phyloP scores from a whole-genome alignment of 2,113 vertebrate genomes.

The Takifugu bimaculatus region DNA sequence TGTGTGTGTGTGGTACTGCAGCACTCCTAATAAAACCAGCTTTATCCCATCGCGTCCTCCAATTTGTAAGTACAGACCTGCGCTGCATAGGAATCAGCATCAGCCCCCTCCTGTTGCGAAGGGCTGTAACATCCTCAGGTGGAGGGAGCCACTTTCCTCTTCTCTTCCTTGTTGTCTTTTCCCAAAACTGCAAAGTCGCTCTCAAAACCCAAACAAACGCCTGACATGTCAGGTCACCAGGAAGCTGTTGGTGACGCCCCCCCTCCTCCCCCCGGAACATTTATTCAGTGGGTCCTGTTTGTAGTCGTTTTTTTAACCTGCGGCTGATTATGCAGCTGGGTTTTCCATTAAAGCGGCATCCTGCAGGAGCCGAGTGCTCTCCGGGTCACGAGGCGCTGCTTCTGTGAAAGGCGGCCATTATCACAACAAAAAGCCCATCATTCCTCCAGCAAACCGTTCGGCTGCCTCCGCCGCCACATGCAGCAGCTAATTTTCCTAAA shows the following conservation, averaged over 20 bases:
- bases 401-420: slow-evolving; percentile 46
- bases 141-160: slow-evolving; percentile 3
- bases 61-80: slow-evolving; percentile 50
- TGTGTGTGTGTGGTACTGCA: slow-evolving; percentile 28
- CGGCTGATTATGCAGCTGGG: slow-evolving; percentile 46
- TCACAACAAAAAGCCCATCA: slow-evolving; percentile 52
- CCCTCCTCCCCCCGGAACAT: too few relatives aligned
- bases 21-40: slow-evolving; percentile 48
- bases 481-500: slow-evolving; percentile 24
- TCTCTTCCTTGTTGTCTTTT: slow-evolving; percentile 12
- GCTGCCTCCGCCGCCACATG: slow-evolving; percentile 9
- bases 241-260: neutral
- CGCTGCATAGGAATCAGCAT: slow-evolving; percentile 38
- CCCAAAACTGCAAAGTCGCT: neutral
- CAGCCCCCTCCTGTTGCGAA: slow-evolving; percentile 14
- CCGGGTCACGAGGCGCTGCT: slow-evolving; percentile 40
- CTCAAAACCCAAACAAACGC: neutral
- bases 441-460: slow-evolving; percentile 41
- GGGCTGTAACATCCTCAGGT: neutral
- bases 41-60: slow-evolving; percentile 28
- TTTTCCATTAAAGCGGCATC: slow-evolving; percentile 47
- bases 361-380: slow-evolving; percentile 49
- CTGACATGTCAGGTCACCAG: neutral
- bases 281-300: slow-evolving; percentile 21
- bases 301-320: slow-evolving; percentile 47